phyloP scores from a whole-genome alignment of 2,113 vertebrate species.

The Ammodramus savannarum region DNA sequence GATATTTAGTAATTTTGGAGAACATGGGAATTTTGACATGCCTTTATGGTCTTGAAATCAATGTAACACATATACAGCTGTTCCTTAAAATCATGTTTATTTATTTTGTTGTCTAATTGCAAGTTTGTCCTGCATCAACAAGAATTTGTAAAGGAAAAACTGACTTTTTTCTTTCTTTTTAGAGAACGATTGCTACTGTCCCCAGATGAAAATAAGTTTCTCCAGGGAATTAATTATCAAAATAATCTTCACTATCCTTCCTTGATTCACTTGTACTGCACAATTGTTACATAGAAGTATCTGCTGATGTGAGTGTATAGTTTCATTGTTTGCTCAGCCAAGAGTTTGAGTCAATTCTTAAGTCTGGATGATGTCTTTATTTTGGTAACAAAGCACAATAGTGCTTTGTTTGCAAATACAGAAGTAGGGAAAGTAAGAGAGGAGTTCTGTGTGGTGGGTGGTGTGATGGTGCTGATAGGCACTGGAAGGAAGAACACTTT shows the following conservation, averaged over 20 bases:
- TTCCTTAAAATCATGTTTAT: background rate
- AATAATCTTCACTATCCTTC: background rate
- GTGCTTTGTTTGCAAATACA: background rate
- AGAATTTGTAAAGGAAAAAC: background rate
- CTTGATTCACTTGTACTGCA: background rate
- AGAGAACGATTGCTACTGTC: background rate
- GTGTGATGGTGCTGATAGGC: background rate
- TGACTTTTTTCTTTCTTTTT: background rate
- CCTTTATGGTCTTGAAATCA: background rate
- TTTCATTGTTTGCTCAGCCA: background rate
- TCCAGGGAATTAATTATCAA: constrained; percentile 37
- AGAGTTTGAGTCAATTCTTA: background rate
- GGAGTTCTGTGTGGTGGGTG: background rate
- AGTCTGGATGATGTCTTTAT: background rate
- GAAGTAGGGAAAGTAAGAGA: background rate
- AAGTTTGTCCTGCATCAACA: background rate
- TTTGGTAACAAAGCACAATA: background rate
- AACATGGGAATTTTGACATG: background rate
- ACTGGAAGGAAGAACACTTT: background rate
- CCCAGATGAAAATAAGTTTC: background rate
- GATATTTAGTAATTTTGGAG: background rate
- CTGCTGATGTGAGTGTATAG: background rate
- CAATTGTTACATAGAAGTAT: background rate
- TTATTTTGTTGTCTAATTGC: background rate
- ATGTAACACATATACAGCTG: background rate